A percentile compares a stretch with the other conserved stretches of the same genome.
These are phyloP conservation scores for Ectropis grisescens DNA, from an alignment of 1,140 invertebrate species.

Conservation along the genomic window DNA sequence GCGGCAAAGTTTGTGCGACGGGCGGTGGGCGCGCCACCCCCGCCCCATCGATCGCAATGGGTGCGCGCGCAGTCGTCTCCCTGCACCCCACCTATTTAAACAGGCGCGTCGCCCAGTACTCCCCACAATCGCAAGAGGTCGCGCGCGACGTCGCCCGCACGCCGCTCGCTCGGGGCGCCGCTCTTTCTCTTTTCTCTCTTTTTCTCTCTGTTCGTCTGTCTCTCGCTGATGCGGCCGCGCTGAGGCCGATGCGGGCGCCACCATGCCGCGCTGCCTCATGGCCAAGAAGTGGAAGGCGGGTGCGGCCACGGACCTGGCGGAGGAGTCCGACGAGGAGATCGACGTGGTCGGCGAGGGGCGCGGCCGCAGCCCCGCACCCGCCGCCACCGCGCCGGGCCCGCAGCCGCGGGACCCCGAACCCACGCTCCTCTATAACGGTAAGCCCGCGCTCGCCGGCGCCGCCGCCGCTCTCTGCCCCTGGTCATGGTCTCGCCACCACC, in stretches of 20 bases:
- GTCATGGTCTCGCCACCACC: no score
- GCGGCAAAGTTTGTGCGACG: slow-evolving; percentile 43
- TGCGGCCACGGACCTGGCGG: slow-evolving; percentile 80
- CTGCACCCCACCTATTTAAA: slow-evolving; percentile 57
- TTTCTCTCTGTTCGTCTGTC: slow-evolving; percentile 66
- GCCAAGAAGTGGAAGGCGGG: slow-evolving; percentile 92
- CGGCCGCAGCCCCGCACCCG: slow-evolving; percentile 67
- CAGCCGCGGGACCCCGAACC: slow-evolving; percentile 59
- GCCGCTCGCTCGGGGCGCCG: slow-evolving; percentile 67
- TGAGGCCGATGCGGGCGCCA: slow-evolving; percentile 66
- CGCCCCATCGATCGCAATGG: slow-evolving; percentile 50
- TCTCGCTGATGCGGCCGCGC: slow-evolving; percentile 57
- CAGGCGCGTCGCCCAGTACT: slow-evolving; percentile 35
- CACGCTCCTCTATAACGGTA: slow-evolving; percentile 66
- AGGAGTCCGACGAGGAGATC: slow-evolving; percentile 86
- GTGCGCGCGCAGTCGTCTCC: slow-evolving; percentile 48
- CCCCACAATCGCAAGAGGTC: slow-evolving; percentile 59
- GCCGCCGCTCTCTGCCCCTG: slow-evolving; percentile 1
- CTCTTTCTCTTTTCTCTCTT: slow-evolving; percentile 63
- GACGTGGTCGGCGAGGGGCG: slow-evolving; percentile 78
- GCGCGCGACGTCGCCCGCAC: slow-evolving; percentile 46
- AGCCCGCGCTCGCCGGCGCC: slow-evolving; percentile 11
- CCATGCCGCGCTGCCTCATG: slow-evolving; percentile 90
- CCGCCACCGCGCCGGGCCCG: slow-evolving; percentile 60
- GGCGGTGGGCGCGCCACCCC: slow-evolving; percentile 28